phyloP scores from a whole-genome alignment of 2,113 vertebrate species.

The Ceuthmochares aereus region DNA sequence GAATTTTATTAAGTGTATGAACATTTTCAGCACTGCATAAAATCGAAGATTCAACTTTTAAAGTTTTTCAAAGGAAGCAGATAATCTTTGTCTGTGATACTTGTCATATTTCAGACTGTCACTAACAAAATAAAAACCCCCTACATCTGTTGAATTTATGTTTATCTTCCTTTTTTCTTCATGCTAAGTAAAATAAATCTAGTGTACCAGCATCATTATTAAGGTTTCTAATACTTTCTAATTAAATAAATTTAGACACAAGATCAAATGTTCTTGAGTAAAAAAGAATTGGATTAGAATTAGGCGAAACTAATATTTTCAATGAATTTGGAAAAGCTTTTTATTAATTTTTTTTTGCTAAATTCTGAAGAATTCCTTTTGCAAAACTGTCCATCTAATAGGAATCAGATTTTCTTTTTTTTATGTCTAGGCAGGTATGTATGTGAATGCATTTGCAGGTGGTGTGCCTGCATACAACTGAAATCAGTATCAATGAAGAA shows the following conservation, averaged over 20 bases:
- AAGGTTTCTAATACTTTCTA: not conserved
- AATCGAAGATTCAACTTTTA: not conserved
- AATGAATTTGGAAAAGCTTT: not conserved
- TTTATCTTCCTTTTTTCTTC: not conserved
- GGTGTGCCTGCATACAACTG: not conserved
- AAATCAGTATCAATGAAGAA: not conserved
- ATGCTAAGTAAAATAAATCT: not conserved
- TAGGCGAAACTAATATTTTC: not conserved
- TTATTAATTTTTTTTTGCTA: not conserved
- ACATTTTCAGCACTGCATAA: not conserved
- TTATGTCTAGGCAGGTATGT: not conserved
- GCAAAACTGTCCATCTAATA: not conserved
- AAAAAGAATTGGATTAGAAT: not conserved
- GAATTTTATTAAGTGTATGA: not conserved
- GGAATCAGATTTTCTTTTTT: not conserved
- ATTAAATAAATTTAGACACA: not conserved
- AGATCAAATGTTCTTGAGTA: not conserved
- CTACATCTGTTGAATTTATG: not conserved
- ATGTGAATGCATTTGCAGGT: rapidly evolving
- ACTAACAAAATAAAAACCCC: not conserved
- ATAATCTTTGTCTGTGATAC: not conserved
- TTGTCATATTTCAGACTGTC: not conserved
- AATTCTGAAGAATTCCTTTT: not conserved
- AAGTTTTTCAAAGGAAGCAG: not conserved
- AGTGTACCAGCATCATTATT: not conserved